These are phyloP conservation scores for Corythaeola cristata DNA, from an alignment of 2,113 vertebrate genomes.

Conservation along the genomic window DNA sequence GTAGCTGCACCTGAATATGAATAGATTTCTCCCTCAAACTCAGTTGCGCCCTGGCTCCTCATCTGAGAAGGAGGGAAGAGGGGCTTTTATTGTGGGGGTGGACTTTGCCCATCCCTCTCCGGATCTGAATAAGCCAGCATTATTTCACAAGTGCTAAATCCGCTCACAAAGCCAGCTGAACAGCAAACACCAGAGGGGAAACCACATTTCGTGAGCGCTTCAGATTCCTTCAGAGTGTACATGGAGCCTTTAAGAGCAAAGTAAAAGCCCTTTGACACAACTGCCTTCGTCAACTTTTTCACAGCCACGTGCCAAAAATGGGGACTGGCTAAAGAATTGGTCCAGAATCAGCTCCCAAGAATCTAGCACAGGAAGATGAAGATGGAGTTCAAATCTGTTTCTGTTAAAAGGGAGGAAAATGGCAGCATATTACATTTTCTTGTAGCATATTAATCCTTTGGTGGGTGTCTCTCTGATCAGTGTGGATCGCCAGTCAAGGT, in stretches of 20 bases:
- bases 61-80: background rate
- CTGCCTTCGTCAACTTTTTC: background rate
- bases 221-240: constrained; percentile 44
- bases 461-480: background rate
- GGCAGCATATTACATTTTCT: background rate
- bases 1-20: background rate
- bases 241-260: constrained; percentile 10
- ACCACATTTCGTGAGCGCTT: constrained; percentile 51
- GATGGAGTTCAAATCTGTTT: background rate
- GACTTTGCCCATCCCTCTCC: constrained; percentile 39
- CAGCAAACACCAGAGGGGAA: constrained; percentile 67
- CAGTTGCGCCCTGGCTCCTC: background rate
- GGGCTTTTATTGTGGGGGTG: background rate
- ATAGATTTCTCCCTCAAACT: background rate
- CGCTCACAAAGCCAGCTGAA: constrained; percentile 65
- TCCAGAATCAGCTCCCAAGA: background rate
- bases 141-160: constrained; percentile 63
- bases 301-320: background rate
- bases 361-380: background rate
- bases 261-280: constrained; percentile 47
- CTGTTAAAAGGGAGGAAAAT: background rate
- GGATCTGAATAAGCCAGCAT: constrained; percentile 35
- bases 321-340: background rate
- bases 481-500: background rate
- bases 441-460: background rate